Evolutionary conservation across 2,797 vertebrate species (phyloP), one percentile per base, ranked within the genome.

Genomic region (Cuculus canorus): DNA sequence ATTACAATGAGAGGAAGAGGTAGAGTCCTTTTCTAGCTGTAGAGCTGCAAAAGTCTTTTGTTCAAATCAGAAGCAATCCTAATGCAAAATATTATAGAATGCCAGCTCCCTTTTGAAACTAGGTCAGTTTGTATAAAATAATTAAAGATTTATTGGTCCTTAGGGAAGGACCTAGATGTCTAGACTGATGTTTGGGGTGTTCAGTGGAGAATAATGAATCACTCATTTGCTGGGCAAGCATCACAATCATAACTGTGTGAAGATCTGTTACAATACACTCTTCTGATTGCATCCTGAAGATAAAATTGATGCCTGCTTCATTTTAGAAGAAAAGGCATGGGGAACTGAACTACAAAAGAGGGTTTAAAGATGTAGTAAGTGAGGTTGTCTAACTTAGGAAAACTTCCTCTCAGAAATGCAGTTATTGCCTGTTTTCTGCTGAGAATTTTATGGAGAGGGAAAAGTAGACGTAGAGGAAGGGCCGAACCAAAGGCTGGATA

Each of bases 71-170:
- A 83, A 72, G 28, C 39, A 68, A 69, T 37, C 28, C 25, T 53
- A 10, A 69, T 48, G 39, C 32, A 88, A 82, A 91, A 48, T 78
- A 90, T 35, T 91, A 30, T 39, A 69, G 54, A 28, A 90, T 93
- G 23, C 37, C 30, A 14, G 43, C 84, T 92, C 39, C 54, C 28
- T 66, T 3, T 86, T 92, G 66, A 93, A 96, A 95, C 59, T 93
- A 90, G 93, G 92, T 92, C 94, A 96, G 70, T 91, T 91, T 41
- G 43, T 60, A n/a, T 90, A 84, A 96, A 95, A 92, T 95, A 86
- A 95, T 96, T 95, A 96, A 96, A 95, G 70, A 90, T 95, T 88
- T 94, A 94, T 92, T 77, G 52, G 59, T 66, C 96, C 92, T 82
- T 70, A 70, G 95, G 88, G 95, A 93, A 76, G 66, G 43, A 50